Conservation (phyloP, 1,140 invertebrate genomes). For the Bombus huntii region DNA sequence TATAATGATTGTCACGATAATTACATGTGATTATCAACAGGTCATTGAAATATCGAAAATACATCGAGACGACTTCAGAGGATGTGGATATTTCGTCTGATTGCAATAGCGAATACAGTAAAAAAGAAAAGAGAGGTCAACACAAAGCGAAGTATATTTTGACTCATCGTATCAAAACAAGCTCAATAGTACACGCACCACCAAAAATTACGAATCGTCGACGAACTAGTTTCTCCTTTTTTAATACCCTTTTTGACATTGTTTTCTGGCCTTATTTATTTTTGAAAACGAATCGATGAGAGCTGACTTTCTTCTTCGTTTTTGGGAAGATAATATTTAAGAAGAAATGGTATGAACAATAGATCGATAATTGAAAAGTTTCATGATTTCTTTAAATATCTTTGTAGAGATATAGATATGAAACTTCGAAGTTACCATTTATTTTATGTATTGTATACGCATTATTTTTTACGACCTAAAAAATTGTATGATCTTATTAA, state of each 20-base stretch:
- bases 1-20: background rate
- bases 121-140: slow-evolving; percentile 15
- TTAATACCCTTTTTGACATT: slow-evolving; percentile 70
- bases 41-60: slow-evolving; percentile 35
- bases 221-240: slow-evolving; percentile 56
- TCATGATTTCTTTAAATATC: background rate
- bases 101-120: slow-evolving; percentile 7
- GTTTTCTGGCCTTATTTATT: slow-evolving; percentile 73
- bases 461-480: background rate
- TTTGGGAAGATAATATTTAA: background rate
- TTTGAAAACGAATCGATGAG: slow-evolving; percentile 56
- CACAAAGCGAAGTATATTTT: slow-evolving; percentile 11
- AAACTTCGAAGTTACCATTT: background rate
- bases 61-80: slow-evolving; percentile 44
- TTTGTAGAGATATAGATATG: background rate
- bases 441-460: background rate
- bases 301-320: background rate
- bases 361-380: background rate
- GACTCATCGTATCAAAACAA: slow-evolving; percentile 18
- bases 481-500: slow-evolving; percentile 24
- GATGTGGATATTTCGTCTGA: slow-evolving; percentile 36
- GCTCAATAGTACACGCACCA: background rate
- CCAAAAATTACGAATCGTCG: slow-evolving; percentile 40
- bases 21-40: slow-evolving; percentile 14
- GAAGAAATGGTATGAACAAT: background rate